Base-by-base conservation (phyloP, 2,888 invertebrate genomes). In the Pseudococcus longispinus region DNA sequence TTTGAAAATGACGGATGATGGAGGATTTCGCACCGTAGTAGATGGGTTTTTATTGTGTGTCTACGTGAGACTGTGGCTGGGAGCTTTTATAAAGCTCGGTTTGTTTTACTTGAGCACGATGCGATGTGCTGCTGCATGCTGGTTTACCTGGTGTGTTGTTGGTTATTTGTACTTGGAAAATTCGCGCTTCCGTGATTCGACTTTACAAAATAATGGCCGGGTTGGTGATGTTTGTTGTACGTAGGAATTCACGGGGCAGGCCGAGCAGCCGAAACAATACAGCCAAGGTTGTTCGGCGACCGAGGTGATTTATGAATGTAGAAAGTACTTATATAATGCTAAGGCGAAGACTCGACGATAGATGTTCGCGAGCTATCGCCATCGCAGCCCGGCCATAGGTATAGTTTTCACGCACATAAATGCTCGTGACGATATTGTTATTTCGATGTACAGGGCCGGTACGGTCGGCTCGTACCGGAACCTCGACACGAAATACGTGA, bases 1-100 rank as follows among this genome's bases (percentile, higher is more conserved):
- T 80, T 80, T 42, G 42, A 80, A 80, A 80, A 80, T 80, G 77
- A 80, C 77, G 18, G 77, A 80, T 80, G 37, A 80, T 32, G 20
- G 70, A n/a, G 70, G 29, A 70, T n/a, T 70, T 26, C 2, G 70
- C 18, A 18, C 15, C 29, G 29, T 70, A 6, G 32, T 13, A 26
- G 70, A 60, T 60, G 5, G 42, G 15, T 80, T 42, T 80, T 80
- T 42, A 42, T 42, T 32, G n/a, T n/a, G 74, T 37, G 42, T 37
- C 77, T 74, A 20, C 42, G 11, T 42, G n/a, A 2, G 60, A 4
- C 23, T 23, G 60, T 9, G 20, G 1, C 60, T 60, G 8, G 1
- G 13, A 23, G 60, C 55, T n/a, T n/a, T 11, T 46, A 60, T 23
- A 23, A 20, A 23, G 60, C 60, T 60, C 60, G 23, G 60, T 60